Evolutionary conservation across 2,888 invertebrate genomes (phyloP).

Genomic region (Syrista parreyssii): DNA sequence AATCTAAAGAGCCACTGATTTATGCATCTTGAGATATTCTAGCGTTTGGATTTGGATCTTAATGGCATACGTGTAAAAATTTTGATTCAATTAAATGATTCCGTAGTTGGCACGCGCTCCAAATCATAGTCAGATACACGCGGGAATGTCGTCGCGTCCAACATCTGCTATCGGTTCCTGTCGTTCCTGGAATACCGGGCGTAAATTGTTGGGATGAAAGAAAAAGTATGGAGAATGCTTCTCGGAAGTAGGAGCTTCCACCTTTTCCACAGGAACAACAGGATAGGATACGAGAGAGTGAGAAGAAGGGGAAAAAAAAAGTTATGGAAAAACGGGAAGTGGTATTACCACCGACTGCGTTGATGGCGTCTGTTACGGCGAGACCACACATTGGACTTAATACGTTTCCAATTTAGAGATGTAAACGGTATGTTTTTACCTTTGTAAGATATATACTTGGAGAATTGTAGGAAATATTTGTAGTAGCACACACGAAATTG

Average conservation of each 20-base stretch:
- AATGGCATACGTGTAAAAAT: conserved; percentile 32
- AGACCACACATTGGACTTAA: conserved; percentile 32
- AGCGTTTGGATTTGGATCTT: conserved; percentile 5
- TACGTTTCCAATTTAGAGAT: conserved; percentile 32
- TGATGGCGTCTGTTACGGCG: conserved; percentile 32
- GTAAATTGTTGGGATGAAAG: neutral
- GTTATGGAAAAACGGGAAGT: neutral
- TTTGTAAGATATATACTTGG: neutral
- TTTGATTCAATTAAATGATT: conserved; percentile 30
- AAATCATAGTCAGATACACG: conserved; percentile 38
- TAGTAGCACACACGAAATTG: neutral
- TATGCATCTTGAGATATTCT: neutral
- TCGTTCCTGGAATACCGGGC: conserved; percentile 40
- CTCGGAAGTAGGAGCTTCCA: neutral
- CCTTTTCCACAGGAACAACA: neutral
- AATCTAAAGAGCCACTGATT: neutral
- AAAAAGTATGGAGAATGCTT: neutral
- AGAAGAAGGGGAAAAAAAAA: neutral
- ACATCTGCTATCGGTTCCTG: conserved; percentile 42
- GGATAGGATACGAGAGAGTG: neutral
- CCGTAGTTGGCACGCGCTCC: conserved; percentile 11
- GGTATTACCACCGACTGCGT: conserved; percentile 40
- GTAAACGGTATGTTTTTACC: neutral
- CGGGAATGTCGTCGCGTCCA: conserved; percentile 39
- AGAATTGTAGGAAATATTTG: neutral